Evolutionary conservation across 2,888 invertebrate species (phyloP).

Genomic region (Crocallis elinguaria): DNA sequence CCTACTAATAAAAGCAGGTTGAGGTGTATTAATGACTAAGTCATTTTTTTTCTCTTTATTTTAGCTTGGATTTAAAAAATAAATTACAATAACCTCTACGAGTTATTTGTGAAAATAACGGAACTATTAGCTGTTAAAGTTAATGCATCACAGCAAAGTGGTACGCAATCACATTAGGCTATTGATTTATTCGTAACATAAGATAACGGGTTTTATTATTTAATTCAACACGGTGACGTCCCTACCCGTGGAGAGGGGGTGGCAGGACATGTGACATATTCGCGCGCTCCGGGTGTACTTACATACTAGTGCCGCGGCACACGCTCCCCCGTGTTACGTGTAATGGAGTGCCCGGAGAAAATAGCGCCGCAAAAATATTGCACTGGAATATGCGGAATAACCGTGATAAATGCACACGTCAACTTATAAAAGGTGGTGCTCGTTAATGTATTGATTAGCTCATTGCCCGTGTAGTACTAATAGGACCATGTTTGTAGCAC

Average conservation of each 20-base stretch:
- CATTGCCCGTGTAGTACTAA: neutral
- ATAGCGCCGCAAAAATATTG: slow-evolving; percentile 48
- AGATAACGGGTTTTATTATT: slow-evolving; percentile 65
- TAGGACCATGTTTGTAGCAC: no score
- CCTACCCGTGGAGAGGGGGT: slow-evolving; percentile 37
- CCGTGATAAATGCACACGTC: neutral
- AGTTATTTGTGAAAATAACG: no score
- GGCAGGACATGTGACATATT: slow-evolving; percentile 74
- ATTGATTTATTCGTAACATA: neutral
- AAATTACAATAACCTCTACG: no score
- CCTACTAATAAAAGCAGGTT: no score
- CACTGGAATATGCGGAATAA: slow-evolving; percentile 32
- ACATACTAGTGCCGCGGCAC: slow-evolving; percentile 63
- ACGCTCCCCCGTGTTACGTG: slow-evolving; percentile 60
- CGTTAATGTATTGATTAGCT: slow-evolving; percentile 3
- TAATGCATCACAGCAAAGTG: no score
- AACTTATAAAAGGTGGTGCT: slow-evolving; percentile 6
- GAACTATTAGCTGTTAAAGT: no score
- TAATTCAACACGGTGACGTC: slow-evolving; percentile 61
- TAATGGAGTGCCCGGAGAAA: slow-evolving; percentile 65
- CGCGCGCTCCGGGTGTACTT: slow-evolving; percentile 67
- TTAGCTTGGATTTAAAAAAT: no score
- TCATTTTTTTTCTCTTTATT: no score
- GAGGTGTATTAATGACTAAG: no score
- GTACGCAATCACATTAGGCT: neutral